Conservation (phyloP, 1,140 invertebrate species). For the Hylyphantes graminicola region DNA sequence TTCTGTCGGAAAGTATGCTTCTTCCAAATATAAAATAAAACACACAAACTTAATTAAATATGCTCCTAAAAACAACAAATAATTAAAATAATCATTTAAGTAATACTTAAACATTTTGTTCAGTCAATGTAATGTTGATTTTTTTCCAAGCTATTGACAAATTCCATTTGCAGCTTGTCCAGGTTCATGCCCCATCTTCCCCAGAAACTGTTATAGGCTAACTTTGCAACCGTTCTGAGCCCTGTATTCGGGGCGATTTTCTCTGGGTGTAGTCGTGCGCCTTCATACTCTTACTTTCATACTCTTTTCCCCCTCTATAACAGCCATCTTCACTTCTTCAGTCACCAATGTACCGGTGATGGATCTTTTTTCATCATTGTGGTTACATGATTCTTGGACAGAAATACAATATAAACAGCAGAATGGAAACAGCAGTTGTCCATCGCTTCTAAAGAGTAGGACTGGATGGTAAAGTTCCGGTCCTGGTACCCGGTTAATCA, state of each 20-base stretch:
- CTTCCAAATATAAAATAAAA: too few species aligned
- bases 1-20: too few species aligned
- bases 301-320: background rate
- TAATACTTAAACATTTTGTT: too few species aligned
- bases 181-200: background rate
- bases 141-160: too few species aligned
- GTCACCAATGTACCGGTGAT: too few species aligned
- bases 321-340: background rate
- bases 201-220: background rate
- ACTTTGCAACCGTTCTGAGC: background rate
- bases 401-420: background rate
- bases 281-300: background rate
- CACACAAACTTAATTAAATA: too few species aligned
- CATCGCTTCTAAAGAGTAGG: background rate
- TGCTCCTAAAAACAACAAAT: too few species aligned
- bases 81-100: too few species aligned
- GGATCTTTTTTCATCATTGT: background rate
- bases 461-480: background rate
- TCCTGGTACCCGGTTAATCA: too few species aligned
- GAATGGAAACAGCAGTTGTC: background rate
- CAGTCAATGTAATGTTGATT: too few species aligned
- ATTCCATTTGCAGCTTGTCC: too few species aligned
- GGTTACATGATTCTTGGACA: background rate
- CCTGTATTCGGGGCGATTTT: background rate
- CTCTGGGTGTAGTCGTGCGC: background rate